Conservation (phyloP, 2,888 invertebrate genomes). For the Carpatolechia fugitivella region DNA sequence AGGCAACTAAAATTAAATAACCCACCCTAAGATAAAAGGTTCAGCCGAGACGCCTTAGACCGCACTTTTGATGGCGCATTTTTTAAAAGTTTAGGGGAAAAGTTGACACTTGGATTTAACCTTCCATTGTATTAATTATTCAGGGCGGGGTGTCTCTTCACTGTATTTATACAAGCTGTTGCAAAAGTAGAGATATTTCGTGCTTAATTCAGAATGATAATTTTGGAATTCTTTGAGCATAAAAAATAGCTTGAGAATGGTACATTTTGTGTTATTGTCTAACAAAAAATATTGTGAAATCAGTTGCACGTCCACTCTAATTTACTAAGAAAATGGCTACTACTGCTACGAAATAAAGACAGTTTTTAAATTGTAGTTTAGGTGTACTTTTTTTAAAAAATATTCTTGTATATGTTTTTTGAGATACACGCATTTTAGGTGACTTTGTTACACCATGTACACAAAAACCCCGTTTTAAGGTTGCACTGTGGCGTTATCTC, state of each 20-base stretch:
- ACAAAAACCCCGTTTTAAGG: constrained; percentile 50
- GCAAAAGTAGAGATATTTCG: too few relatives aligned
- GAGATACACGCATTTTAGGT: not conserved
- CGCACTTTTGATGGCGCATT: constrained; percentile 75
- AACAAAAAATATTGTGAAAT: too few relatives aligned
- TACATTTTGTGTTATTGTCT: too few relatives aligned
- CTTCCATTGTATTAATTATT: constrained; percentile 79
- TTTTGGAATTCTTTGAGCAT: too few relatives aligned
- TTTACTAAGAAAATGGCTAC: too few relatives aligned
- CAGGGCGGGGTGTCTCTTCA: constrained; percentile 52
- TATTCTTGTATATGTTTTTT: too few relatives aligned
- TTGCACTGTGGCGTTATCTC: constrained; percentile 29
- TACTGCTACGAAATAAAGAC: too few relatives aligned
- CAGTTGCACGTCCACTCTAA: too few relatives aligned
- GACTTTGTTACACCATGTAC: not conserved
- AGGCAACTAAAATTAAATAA: constrained; percentile 76
- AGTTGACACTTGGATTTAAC: constrained; percentile 77
- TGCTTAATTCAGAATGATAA: too few relatives aligned
- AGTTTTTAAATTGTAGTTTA: too few relatives aligned
- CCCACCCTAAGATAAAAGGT: constrained; percentile 74
- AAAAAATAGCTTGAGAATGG: too few relatives aligned
- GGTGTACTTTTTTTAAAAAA: too few relatives aligned
- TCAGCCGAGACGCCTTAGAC: constrained; percentile 67
- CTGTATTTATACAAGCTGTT: not conserved
- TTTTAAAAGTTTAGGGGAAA: constrained; percentile 71